These are phyloP conservation scores for Numenius phaeopus DNA, from an alignment of 2,797 vertebrate genomes.

Conservation along the genomic window DNA sequence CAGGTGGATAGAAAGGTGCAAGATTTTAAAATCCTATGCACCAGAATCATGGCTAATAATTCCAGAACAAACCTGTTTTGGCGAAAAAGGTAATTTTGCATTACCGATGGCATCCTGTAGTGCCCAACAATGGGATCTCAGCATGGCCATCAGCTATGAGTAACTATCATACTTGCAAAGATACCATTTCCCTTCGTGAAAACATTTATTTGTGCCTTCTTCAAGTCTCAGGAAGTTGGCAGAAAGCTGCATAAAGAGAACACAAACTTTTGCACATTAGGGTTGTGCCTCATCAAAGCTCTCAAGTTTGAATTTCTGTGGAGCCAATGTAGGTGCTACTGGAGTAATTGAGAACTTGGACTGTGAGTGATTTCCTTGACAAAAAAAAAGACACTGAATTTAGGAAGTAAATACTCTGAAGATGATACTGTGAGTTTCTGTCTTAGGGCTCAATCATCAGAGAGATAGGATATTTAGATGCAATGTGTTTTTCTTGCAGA, in stretches of 20 bases:
- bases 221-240: background rate
- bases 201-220: background rate
- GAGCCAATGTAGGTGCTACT: background rate
- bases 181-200: background rate
- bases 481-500: background rate
- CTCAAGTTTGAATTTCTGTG: background rate
- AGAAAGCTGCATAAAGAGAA: background rate
- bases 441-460: background rate
- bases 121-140: background rate
- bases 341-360: background rate
- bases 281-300: background rate
- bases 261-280: background rate
- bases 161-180: background rate
- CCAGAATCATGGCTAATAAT: background rate
- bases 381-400: background rate
- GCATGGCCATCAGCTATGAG: background rate
- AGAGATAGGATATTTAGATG: background rate
- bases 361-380: background rate
- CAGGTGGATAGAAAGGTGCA: background rate
- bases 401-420: background rate
- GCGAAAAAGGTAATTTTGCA: background rate
- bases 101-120: background rate
- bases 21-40: background rate
- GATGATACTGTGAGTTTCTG: background rate
- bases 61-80: background rate